Evolutionary conservation across 2,113 vertebrate genomes (phyloP).

Genomic region (Archilochus colubris): DNA sequence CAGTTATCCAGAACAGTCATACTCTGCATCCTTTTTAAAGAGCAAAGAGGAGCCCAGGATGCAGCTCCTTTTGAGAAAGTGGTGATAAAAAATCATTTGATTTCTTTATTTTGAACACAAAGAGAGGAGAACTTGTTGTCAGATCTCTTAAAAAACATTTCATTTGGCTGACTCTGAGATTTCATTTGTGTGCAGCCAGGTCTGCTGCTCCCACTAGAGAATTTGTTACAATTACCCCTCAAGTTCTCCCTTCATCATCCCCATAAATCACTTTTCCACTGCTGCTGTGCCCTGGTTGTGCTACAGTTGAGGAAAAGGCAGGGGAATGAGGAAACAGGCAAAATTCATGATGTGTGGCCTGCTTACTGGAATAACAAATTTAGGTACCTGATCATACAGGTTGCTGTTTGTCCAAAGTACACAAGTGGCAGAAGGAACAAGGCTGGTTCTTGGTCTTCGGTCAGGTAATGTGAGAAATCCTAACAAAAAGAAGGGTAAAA

Average conservation of each 20-base stretch:
- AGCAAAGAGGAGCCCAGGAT: neutral
- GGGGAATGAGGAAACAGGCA: neutral
- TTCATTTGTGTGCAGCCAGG: neutral
- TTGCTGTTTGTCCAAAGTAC: neutral
- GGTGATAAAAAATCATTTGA: neutral
- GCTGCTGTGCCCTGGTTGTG: neutral
- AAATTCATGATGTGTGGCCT: neutral
- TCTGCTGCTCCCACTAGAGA: neutral
- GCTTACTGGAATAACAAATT: neutral
- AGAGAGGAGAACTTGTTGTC: neutral
- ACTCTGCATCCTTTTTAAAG: neutral
- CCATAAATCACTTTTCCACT: neutral
- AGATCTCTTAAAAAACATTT: neutral
- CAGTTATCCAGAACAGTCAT: accelerated
- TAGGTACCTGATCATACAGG: neutral
- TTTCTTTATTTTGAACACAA: neutral
- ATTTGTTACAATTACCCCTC: neutral
- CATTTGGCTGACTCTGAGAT: neutral
- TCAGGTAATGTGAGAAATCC: neutral
- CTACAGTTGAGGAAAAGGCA: neutral
- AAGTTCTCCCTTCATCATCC: neutral
- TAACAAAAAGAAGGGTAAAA: neutral
- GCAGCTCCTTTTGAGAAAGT: neutral
- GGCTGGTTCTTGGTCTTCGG: accelerated
- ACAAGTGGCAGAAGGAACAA: neutral